A percentile compares a stretch with the other conserved stretches of the same genome.
These are phyloP conservation scores for Alosa alosa DNA, from an alignment of 2,113 vertebrate species.

Conservation along the genomic window DNA sequence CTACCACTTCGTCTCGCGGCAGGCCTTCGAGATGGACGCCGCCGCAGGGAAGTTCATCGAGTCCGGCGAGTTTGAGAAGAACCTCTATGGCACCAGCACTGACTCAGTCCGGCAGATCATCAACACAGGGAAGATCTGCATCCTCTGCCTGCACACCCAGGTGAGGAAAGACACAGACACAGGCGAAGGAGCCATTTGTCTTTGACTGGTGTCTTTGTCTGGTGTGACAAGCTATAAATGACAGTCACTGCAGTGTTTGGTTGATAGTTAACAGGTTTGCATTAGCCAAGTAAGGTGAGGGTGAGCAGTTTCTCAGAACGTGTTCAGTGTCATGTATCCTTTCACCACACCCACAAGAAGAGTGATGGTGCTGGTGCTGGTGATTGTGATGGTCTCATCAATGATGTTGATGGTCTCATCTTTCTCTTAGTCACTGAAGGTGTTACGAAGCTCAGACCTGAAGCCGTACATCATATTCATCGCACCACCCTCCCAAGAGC, in stretches of 20 bases:
- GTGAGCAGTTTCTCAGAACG: no score
- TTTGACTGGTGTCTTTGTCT: no score
- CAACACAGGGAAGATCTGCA: conserved; percentile 96
- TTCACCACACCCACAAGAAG: no score
- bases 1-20: conserved; percentile 93
- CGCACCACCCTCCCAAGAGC: conserved; percentile 94
- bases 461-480: conserved; percentile 99
- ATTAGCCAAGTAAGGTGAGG: no score
- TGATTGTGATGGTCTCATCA: neutral
- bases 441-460: conserved; percentile 90
- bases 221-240: no score
- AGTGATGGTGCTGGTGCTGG: neutral
- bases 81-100: conserved; percentile 92
- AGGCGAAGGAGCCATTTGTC: no score
- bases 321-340: no score
- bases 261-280: no score
- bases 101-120: conserved; percentile 96
- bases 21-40: conserved; percentile 89
- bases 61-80: conserved; percentile 95
- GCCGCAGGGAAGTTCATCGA: conserved; percentile 93
- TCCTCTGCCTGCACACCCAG: conserved; percentile 94
- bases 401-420: neutral
- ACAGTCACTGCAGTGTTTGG: no score
- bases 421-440: conserved; percentile 84
- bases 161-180: conserved; percentile 61